A percentile compares a stretch with the other conserved stretches of the same genome.
Evolutionary conservation across 2,888 invertebrate genomes (phyloP).

Genomic region (Coleophora flavipennella): DNA sequence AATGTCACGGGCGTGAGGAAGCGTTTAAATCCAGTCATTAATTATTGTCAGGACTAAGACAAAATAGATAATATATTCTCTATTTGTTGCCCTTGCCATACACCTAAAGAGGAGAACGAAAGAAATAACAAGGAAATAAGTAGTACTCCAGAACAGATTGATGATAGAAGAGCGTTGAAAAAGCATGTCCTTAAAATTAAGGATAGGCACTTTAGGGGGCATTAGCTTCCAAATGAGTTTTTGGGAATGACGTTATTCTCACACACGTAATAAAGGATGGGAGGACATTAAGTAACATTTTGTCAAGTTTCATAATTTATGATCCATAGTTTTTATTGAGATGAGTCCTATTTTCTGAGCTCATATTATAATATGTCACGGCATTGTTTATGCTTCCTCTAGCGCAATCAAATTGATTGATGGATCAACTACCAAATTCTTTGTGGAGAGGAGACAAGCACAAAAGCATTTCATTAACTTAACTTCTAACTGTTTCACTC

Average conservation of each 20-base stretch:
- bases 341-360: slow-evolving; percentile 47
- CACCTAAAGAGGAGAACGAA: slow-evolving; percentile 56
- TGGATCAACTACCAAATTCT: slow-evolving; percentile 9
- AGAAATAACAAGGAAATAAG: slow-evolving; percentile 61
- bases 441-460: slow-evolving; percentile 1
- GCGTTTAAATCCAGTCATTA: slow-evolving; percentile 73
- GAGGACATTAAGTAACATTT: slow-evolving; percentile 63
- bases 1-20: slow-evolving; percentile 74
- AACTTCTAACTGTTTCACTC: slow-evolving; percentile 13
- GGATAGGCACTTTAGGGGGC: slow-evolving; percentile 43
- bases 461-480: slow-evolving; percentile 15
- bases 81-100: slow-evolving; percentile 59
- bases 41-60: slow-evolving; percentile 70
- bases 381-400: slow-evolving; percentile 48
- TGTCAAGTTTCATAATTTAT: slow-evolving; percentile 64
- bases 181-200: slow-evolving; percentile 61
- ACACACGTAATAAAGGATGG: slow-evolving; percentile 41
- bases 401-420: slow-evolving; percentile 24
- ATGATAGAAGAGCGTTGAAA: slow-evolving; percentile 54
- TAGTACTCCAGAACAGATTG: slow-evolving; percentile 54
- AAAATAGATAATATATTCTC: slow-evolving; percentile 70
- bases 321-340: slow-evolving; percentile 35
- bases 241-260: slow-evolving; percentile 51
- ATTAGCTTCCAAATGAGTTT: slow-evolving; percentile 55
- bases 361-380: slow-evolving; percentile 32